Conservation (phyloP, 2,113 vertebrate genomes). For the Leuciscus idus region DNA sequence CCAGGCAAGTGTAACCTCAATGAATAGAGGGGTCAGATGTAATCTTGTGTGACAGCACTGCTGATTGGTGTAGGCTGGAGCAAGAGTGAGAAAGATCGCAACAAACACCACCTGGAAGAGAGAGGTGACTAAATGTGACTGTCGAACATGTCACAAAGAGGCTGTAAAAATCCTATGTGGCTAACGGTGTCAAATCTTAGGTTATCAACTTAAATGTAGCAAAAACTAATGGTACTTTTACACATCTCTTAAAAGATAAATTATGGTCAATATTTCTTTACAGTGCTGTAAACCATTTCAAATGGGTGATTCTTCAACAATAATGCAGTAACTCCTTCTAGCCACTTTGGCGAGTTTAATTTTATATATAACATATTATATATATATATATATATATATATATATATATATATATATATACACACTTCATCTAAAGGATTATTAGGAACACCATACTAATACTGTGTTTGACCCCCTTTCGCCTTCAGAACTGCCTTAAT, state of each 20-base stretch:
- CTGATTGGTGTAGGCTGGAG: slow-evolving; percentile 38
- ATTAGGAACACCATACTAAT: too few relatives aligned
- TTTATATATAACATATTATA: too few relatives aligned
- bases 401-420: too few relatives aligned
- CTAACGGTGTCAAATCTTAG: neutral
- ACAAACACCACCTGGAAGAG: slow-evolving; percentile 33
- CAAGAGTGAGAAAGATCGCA: slow-evolving; percentile 26
- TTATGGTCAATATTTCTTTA: neutral
- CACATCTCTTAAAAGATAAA: neutral
- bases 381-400: too few relatives aligned
- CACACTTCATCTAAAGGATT: too few relatives aligned
- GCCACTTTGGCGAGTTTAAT: too few relatives aligned
- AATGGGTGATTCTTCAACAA: neutral
- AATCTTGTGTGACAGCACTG: slow-evolving; percentile 48
- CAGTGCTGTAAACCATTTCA: neutral
- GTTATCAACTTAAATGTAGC: neutral
- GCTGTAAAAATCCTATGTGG: neutral
- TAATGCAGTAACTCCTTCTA: too few relatives aligned
- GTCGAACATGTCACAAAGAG: neutral
- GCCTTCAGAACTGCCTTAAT: too few relatives aligned
- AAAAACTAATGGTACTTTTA: neutral
- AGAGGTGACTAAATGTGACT: slow-evolving; percentile 13
- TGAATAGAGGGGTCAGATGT: slow-evolving; percentile 50
- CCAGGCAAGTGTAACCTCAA: slow-evolving; percentile 43
- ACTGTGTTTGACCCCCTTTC: too few relatives aligned